Percentiles rank a stretch among this genome's conserved stretches.
phyloP scores from a whole-genome alignment of 2,888 invertebrate genomes.

The Leptinotarsa juncta region DNA sequence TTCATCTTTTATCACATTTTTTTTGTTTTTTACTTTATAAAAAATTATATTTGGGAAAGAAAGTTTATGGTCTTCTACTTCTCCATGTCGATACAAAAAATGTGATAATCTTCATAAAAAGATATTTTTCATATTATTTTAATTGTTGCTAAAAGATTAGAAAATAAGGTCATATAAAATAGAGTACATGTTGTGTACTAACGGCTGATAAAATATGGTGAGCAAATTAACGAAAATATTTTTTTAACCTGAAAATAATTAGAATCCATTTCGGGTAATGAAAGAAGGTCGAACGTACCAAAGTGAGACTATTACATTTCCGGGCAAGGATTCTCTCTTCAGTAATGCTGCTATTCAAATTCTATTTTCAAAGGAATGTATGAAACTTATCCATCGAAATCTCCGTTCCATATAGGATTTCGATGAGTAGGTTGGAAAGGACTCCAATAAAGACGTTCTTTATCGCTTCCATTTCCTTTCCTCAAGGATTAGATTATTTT shows the following conservation, averaged over 20 bases:
- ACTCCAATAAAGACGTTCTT: not conserved
- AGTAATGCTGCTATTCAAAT: not conserved
- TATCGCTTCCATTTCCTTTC: constrained; percentile 4
- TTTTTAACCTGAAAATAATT: not conserved
- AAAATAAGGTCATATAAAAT: too few relatives aligned
- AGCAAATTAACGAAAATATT: too few relatives aligned
- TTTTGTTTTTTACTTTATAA: too few relatives aligned
- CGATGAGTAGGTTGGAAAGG: constrained; percentile 1
- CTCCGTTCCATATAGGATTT: not conserved
- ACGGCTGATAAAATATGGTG: too few relatives aligned
- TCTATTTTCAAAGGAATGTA: not conserved
- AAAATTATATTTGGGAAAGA: too few relatives aligned
- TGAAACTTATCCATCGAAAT: constrained; percentile 1
- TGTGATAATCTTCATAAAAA: too few relatives aligned
- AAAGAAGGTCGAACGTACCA: not conserved
- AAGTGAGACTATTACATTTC: not conserved
- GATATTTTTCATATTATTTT: too few relatives aligned
- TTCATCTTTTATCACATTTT: too few relatives aligned
- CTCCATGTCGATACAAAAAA: too few relatives aligned
- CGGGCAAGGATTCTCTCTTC: not conserved
- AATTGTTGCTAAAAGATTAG: too few relatives aligned
- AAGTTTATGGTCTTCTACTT: too few relatives aligned
- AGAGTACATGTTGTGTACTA: too few relatives aligned
- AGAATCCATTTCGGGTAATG: not conserved
- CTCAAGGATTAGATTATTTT: not conserved